Evolutionary conservation across 1,140 invertebrate genomes (phyloP).

Genomic region (Caenorhabditis tropicalis): DNA sequence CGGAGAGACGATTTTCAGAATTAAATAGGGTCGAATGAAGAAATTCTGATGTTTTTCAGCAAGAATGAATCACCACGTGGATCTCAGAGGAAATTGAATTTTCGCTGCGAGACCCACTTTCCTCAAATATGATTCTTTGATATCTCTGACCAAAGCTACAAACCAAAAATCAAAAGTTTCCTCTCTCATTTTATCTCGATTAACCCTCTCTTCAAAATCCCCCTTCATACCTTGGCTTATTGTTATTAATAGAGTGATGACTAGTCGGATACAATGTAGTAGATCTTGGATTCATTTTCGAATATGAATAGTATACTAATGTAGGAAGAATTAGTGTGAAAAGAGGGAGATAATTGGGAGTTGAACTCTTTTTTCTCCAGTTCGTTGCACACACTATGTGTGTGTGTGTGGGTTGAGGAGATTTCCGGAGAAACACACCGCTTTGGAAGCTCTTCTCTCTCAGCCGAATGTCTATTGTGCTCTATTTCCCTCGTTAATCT

Average conservation of each 20-base stretch:
- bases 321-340: background rate
- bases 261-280: background rate
- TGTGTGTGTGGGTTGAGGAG: background rate
- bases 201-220: too few species aligned
- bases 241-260: background rate
- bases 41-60: background rate
- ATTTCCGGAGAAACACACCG: slow-evolving; percentile 1
- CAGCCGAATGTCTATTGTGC: background rate
- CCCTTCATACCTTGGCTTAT: background rate
- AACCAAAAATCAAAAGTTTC: background rate
- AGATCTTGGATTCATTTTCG: background rate
- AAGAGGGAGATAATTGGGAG: background rate
- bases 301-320: background rate
- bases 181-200: background rate
- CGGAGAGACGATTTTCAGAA: background rate
- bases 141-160: too few species aligned
- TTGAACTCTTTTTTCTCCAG: background rate
- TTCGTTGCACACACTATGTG: background rate
- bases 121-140: too few species aligned
- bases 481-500: too few species aligned
- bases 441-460: background rate
- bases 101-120: too few species aligned
- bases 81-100: too few species aligned
- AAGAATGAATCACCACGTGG: too few species aligned
- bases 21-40: background rate